Evolutionary conservation across 2,888 invertebrate species (phyloP).

Genomic region (Cataglyphis livida): DNA sequence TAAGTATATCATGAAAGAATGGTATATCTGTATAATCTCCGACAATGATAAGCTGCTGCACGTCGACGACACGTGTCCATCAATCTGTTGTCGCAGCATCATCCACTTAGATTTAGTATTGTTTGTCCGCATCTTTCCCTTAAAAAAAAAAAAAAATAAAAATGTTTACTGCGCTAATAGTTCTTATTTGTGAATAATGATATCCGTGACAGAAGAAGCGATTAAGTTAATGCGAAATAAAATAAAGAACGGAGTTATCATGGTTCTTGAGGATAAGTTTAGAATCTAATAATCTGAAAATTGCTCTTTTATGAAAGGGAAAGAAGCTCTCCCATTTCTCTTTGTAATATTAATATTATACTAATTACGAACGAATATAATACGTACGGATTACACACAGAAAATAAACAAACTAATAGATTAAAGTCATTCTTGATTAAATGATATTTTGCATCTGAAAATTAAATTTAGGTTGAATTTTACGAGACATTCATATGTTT

Average conservation of each 20-base stretch:
- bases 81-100: slow-evolving; percentile 22
- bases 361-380: background rate
- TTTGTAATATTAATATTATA: background rate
- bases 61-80: slow-evolving; percentile 11
- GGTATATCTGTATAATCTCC: slow-evolving; percentile 21
- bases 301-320: background rate
- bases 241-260: background rate
- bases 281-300: background rate
- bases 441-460: background rate
- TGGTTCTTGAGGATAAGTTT: background rate
- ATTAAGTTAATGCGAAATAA: slow-evolving; percentile 15
- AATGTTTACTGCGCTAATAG: background rate
- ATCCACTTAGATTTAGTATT: slow-evolving; percentile 18
- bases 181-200: background rate
- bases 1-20: slow-evolving; percentile 20
- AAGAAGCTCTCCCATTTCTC: background rate
- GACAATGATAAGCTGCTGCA: slow-evolving; percentile 38
- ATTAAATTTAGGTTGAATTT: background rate
- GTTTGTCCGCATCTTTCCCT: slow-evolving; percentile 8
- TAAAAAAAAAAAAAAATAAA: background rate
- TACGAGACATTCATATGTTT: background rate
- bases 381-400: background rate
- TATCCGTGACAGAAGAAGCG: background rate
- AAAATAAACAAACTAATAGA: background rate
- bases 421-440: background rate